Percentiles rank a stretch among this genome's conserved stretches.
These are phyloP conservation scores for Drosophila koepferae DNA, from an alignment of 2,888 invertebrate species.

Conservation along the genomic window DNA sequence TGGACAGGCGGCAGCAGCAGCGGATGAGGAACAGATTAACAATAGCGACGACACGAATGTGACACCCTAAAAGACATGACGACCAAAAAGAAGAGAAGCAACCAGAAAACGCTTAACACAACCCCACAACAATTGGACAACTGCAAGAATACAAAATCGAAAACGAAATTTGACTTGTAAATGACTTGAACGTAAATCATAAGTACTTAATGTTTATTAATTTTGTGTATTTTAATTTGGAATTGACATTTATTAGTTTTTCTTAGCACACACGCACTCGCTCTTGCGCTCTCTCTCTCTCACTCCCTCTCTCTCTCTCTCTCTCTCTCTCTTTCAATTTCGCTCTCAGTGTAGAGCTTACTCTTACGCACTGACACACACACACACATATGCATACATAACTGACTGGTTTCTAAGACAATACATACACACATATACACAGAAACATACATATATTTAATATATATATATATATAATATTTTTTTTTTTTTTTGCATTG, in stretches of 20 bases:
- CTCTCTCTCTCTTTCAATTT: neutral
- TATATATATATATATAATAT: constrained; percentile 13
- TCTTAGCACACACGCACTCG: constrained; percentile 13
- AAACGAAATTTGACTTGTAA: constrained; percentile 49
- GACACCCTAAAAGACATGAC: constrained; percentile 58
- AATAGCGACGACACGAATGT: constrained; percentile 5
- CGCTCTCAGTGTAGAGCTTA: constrained; percentile 24
- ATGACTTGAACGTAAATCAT: constrained; percentile 58
- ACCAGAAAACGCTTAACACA: constrained; percentile 54
- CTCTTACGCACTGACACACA: constrained; percentile 16
- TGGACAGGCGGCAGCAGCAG: neutral
- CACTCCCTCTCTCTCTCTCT: constrained; percentile 4
- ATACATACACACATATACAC: constrained; percentile 41
- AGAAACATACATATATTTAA: neutral
- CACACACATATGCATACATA: constrained; percentile 21
- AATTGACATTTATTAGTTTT: constrained; percentile 29
- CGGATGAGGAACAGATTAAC: neutral
- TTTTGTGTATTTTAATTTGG: constrained; percentile 26
- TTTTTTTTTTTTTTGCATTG: constrained; percentile 15
- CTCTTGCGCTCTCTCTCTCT: neutral
- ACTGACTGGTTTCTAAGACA: constrained; percentile 74
- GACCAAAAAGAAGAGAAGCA: constrained; percentile 43
- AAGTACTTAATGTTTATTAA: constrained; percentile 49
- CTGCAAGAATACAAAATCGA: constrained; percentile 12
- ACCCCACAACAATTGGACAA: constrained; percentile 33